Percentiles rank a stretch among this genome's conserved stretches.
These are phyloP conservation scores for Ectropis crepuscularia DNA, from an alignment of 2,888 invertebrate genomes.

Conservation along the genomic window DNA sequence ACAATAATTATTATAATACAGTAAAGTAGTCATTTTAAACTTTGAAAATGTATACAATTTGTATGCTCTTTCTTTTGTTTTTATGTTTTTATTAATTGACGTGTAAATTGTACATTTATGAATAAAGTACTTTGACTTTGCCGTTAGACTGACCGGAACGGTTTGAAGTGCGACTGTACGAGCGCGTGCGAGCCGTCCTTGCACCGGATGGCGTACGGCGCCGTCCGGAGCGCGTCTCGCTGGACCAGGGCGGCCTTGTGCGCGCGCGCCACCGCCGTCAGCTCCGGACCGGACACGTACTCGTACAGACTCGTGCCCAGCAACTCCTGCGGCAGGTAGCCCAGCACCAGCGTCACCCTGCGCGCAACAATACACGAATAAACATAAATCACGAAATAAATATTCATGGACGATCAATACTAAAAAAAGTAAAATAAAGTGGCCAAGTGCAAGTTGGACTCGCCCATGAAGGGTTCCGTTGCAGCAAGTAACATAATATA, in stretches of 20 bases:
- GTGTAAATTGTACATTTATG: too few relatives aligned
- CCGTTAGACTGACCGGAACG: conserved; percentile 86
- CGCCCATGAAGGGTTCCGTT: too few relatives aligned
- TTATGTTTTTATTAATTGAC: too few relatives aligned
- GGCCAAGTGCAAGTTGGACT: too few relatives aligned
- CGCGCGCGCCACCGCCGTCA: conserved; percentile 90
- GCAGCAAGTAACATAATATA: too few relatives aligned
- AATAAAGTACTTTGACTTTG: too few relatives aligned
- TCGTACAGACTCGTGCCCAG: conserved; percentile 97
- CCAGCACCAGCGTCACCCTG: conserved; percentile 94
- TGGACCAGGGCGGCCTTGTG: conserved; percentile 92
- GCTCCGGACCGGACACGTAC: conserved; percentile 93
- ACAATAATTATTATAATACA: too few relatives aligned
- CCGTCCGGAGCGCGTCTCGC: conserved; percentile 86
- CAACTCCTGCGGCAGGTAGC: conserved; percentile 96
- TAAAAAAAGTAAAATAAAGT: too few relatives aligned
- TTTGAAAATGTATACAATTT: too few relatives aligned
- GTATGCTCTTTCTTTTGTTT: too few relatives aligned
- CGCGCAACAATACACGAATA: conserved; percentile 38
- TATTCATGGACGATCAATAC: too few relatives aligned
- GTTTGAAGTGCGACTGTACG: conserved; percentile 93
- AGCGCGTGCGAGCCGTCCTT: conserved; percentile 90
- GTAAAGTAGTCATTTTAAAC: too few relatives aligned
- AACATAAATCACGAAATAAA: neutral
- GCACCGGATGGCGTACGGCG: conserved; percentile 91